These are phyloP conservation scores for Myotis vivesi DNA, from an alignment of 2,797 vertebrate species.

Conservation along the genomic window DNA sequence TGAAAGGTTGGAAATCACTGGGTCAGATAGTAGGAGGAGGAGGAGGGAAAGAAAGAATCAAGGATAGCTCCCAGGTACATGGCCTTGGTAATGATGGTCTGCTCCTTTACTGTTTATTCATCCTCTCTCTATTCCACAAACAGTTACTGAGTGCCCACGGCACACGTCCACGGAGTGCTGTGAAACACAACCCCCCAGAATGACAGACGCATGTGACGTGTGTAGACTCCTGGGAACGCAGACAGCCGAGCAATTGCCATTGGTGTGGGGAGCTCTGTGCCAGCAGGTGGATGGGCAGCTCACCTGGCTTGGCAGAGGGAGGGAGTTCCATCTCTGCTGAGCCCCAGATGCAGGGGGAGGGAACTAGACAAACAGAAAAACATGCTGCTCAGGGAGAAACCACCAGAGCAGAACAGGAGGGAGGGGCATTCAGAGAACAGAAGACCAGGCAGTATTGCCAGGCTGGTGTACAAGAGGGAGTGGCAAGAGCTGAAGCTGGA, in stretches of 20 bases:
- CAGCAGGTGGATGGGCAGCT: background rate
- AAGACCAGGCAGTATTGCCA: background rate
- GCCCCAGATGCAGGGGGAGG: background rate
- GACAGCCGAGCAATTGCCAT: no score
- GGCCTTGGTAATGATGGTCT: background rate
- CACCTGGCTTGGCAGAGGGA: background rate
- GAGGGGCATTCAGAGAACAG: background rate
- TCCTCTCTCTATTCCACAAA: background rate
- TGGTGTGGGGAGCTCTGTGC: background rate
- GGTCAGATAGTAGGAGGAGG: background rate
- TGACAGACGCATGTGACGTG: background rate
- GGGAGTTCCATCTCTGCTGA: background rate
- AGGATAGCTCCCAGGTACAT: background rate
- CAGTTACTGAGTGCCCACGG: no score
- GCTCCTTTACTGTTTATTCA: background rate
- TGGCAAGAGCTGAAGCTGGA: background rate
- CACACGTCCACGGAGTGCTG: background rate
- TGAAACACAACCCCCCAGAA: fast-evolving
- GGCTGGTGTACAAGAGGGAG: background rate
- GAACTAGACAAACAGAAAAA: background rate
- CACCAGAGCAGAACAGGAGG: no score
- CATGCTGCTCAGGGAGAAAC: background rate
- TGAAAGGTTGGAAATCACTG: background rate
- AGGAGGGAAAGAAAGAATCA: background rate
- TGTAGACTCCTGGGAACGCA: background rate